Evolutionary conservation across 2,888 invertebrate species (phyloP).

Genomic region (Nesidiocoris tenuis): DNA sequence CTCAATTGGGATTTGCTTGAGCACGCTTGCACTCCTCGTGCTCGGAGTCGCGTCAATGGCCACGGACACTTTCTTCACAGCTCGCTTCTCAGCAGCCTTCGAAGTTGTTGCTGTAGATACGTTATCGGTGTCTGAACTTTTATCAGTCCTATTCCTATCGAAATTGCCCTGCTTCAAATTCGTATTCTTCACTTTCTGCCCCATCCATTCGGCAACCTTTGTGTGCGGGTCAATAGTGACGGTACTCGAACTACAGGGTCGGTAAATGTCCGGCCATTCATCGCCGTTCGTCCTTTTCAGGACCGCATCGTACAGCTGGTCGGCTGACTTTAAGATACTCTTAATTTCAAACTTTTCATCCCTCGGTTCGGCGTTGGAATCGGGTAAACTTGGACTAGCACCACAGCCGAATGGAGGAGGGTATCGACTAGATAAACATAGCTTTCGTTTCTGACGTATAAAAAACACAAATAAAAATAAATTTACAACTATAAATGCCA

Average conservation of each 20-base stretch:
- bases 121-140: conserved; percentile 39
- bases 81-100: conserved; percentile 33
- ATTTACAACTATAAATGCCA: conserved; percentile 72
- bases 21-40: conserved; percentile 68
- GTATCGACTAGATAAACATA: conserved; percentile 22
- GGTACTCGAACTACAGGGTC: conserved; percentile 57
- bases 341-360: conserved; percentile 48
- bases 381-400: conserved; percentile 49
- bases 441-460: conserved; percentile 65
- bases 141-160: conserved; percentile 29
- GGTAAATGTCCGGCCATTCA: conserved; percentile 57
- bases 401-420: conserved; percentile 54
- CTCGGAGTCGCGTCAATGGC: conserved; percentile 77
- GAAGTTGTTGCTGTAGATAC: conserved; percentile 42
- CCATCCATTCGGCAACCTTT: conserved; percentile 84
- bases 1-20: conserved; percentile 76
- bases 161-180: conserved; percentile 60
- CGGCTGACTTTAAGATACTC: conserved; percentile 49
- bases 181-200: conserved; percentile 72
- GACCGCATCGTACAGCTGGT: conserved; percentile 50
- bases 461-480: conserved; percentile 67
- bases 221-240: conserved; percentile 79
- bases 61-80: conserved; percentile 63
- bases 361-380: conserved; percentile 43
- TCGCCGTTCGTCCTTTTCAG: conserved; percentile 53